Evolutionary conservation across 2,113 vertebrate genomes (phyloP), one percentile per base, ranked within the genome.

Genomic region (Neoarius graeffei): DNA sequence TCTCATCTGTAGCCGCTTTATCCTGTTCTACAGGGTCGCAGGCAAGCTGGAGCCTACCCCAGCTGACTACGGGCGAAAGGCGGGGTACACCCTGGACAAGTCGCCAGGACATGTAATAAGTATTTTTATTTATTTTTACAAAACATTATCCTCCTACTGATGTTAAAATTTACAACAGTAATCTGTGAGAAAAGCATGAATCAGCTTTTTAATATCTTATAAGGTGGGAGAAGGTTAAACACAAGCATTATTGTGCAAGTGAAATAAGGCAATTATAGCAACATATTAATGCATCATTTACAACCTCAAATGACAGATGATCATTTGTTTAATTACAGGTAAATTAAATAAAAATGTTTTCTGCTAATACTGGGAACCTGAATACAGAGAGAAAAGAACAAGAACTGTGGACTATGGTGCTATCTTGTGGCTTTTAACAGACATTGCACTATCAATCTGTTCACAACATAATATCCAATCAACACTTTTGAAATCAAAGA

Each of bases 371-470:
- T 4, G 7, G 10, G 3, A 48, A 60, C 14, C 35, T 77, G 14
- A 7, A 8, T 19, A 14, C 23, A 7, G 4, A 20, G 25, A 62
- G 50, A 13, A 76, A 60, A 4, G 23, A 59, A 76, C 56, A 74
- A 25, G 15, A 62, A 64, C 15, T 64, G 8, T 54, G 52, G 23
- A 10, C 73, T 86, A 20, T 81, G 50, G 17, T 67, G 60, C 76
- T 59, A 86, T 81, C 85, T 86, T 69, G 77, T 69, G 85, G 50
- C 52, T 19, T 4, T 48, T 15, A 57, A 59, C 48, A 66, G 62
- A n/a, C 27, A 81, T 69, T 69, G 20, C 50, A 5, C 7, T 20
- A 57, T 69, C n/a, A 56, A 30, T 50, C 35, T 15, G 30, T 25
- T 14, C 30, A 71, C 30, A 50, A 64, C 27, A 27, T n/a, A 20